Evolutionary conservation across 2,113 vertebrate genomes (phyloP), one percentile per base, ranked within the genome.

Genomic region (Setophaga coronata): DNA sequence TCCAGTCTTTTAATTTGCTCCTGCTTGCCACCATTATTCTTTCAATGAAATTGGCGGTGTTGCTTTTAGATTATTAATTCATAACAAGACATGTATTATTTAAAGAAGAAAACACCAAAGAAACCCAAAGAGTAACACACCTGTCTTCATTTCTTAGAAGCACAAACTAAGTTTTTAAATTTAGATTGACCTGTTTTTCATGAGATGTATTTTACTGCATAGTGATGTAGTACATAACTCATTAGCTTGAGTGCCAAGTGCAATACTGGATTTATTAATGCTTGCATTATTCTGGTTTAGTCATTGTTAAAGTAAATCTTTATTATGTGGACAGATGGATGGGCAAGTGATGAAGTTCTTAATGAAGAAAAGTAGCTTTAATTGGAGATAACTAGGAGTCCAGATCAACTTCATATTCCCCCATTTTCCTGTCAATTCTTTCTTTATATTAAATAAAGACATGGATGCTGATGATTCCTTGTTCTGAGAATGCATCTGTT

Each of bases 251-350:
- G 0, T 85, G 73, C 24, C 6, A 19, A 77, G 67, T 34, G 8
- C 42, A 88, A 47, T 24, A 7, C n/a, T 91, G 84, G 29, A 85
- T 45, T 93, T 87, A 72, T 3, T 85, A 65, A 47, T 82, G 87
- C 50, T 80, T 58, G n/a, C 38, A 11, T 93, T 94, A 48, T 90
- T 91, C 77, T 88, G 14, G 1, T 74, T 93, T 87, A 88, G 79
- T 91, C 74, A 58, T 80, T 85, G 62, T 82, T 96, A 25, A 85
- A 90, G 29, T 60, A 71, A 79, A 43, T 84, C 69, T 87, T 87
- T 61, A 33, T 89, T 93, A 38, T 77, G 62, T 66, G 54, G 58
- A 61, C 62, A 76, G 78, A 94, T 69, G 50, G 73, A 77, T 85
- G 38, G 50, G 61, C 14, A 43, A 80, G 42, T 43, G 62, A 56